Conservation (phyloP, 2,888 invertebrate genomes). For the Eustalomyia histrio region DNA sequence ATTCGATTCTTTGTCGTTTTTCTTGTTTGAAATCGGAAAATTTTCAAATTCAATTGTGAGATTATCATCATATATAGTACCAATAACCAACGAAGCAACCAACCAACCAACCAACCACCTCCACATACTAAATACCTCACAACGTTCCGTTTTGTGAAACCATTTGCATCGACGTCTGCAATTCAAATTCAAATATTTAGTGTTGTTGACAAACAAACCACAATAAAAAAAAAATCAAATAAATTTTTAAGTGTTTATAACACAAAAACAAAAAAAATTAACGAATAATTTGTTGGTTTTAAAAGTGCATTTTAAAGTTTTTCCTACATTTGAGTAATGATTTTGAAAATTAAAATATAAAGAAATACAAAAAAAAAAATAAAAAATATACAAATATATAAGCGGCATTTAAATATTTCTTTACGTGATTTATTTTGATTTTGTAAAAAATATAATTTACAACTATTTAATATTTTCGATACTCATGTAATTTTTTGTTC, state of each 20-base stretch:
- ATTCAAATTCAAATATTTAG: slow-evolving; percentile 3
- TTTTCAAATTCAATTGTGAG: background rate
- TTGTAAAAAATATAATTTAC: background rate
- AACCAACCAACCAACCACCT: background rate
- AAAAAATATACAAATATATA: background rate
- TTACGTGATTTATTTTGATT: slow-evolving; percentile 4
- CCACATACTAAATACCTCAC: slow-evolving; percentile 7
- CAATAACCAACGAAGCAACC: background rate
- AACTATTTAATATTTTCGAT: background rate
- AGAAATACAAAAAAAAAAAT: too few relatives aligned
- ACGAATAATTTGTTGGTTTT: background rate
- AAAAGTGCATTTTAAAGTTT: slow-evolving; percentile 49
- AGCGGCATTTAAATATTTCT: background rate
- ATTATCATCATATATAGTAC: background rate
- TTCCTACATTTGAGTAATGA: slow-evolving; percentile 31
- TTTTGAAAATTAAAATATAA: slow-evolving; percentile 8
- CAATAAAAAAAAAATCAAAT: slow-evolving; percentile 9
- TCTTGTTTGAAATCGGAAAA: background rate
- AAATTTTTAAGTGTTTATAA: slow-evolving; percentile 7
- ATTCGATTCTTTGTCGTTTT: slow-evolving; percentile 35
- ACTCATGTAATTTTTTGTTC: too few relatives aligned
- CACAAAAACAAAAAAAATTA: slow-evolving; percentile 15
- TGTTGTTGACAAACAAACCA: slow-evolving; percentile 5
- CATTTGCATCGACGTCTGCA: slow-evolving; percentile 17
- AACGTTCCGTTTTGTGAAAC: slow-evolving; percentile 29